A percentile compares a stretch with the other conserved stretches of the same genome.
Conservation (phyloP, 2,113 vertebrate genomes). For the Psettodes erumei region DNA sequence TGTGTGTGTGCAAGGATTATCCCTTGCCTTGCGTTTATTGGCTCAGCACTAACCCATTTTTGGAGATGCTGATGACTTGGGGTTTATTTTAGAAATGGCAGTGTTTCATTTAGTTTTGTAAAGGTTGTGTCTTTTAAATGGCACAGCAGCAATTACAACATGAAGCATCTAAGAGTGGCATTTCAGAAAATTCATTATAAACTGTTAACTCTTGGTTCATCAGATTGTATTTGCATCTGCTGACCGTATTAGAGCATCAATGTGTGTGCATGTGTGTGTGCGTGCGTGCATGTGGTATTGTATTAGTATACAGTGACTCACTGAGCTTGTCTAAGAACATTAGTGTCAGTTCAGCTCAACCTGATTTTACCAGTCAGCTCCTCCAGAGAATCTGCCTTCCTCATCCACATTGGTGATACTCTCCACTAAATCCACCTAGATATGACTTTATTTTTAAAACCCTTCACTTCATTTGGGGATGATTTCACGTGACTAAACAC, state of each 20-base stretch:
- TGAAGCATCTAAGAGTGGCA: conserved; percentile 51
- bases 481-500: conserved; percentile 26
- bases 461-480: conserved; percentile 21
- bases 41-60: conserved; percentile 57
- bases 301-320: conserved; percentile 44
- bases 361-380: conserved; percentile 19
- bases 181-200: conserved; percentile 59
- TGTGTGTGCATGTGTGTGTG: conserved; percentile 26
- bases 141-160: conserved; percentile 55
- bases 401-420: conserved; percentile 31
- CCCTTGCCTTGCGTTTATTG: conserved; percentile 64
- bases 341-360: conserved; percentile 61
- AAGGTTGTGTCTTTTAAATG: conserved; percentile 61
- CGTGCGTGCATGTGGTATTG: conserved; percentile 34
- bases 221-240: conserved; percentile 26
- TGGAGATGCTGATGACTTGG: conserved; percentile 63
- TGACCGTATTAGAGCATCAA: background rate
- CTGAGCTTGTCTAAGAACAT: conserved; percentile 54
- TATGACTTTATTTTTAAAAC: no score
- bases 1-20: conserved; percentile 64
- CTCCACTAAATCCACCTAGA: conserved; percentile 15
- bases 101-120: conserved; percentile 51
- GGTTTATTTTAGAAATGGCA: conserved; percentile 55
- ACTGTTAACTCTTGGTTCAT: conserved; percentile 31
- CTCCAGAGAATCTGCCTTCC: conserved; percentile 33